Base-by-base conservation (phyloP, 2,797 vertebrate species). In the Odontamblyopus lacepedii region DNA sequence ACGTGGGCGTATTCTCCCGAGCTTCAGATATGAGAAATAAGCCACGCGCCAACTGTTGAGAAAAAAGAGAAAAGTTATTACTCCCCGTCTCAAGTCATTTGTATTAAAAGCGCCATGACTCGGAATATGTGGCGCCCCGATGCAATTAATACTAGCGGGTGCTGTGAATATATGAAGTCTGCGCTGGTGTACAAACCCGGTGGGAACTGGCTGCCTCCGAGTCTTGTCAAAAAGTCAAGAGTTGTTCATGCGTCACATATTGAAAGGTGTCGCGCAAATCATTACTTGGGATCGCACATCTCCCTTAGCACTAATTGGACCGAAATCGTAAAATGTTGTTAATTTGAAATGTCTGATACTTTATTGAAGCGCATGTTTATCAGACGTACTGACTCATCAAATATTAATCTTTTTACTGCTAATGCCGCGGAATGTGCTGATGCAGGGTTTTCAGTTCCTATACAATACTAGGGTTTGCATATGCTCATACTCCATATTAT, bases 51-150 rank as follows among this genome's bases (percentile, higher is more conserved):
- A 74, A 85, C 84, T 80, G 80, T 87, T 86, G 76, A 71, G 80
- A 83, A 88, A 87, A 87, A 84, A 78, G 70, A 77, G 78, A 73
- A 88, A 87, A 86, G 87, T 90, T 90, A 91, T 91, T 91, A 91
- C 91, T 91, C 60, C 83, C 84, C 79, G 83, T 91, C 88, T 89
- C 75, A 83, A 86, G 87, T 87, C 79, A 91, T 92, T 92, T 92
- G 86, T 91, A 91, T 89, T 91, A 87, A 92, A 90, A 90, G 72
- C 76, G 75, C 78, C 91, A 90, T 87, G 81, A 75, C 56, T 84
- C 71, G 81, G 85, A 89, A 90, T 89, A 86, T 89, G 83, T 75
- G 77, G 76, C 72, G 78, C 76, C 78, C 53, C 61, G 74, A 88
- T 81, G 86, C 90, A 93, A 92, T 92, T 91, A 89, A 91, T 88